phyloP scores from a whole-genome alignment of 2,888 invertebrate species.

The Palloptera scutellata region DNA sequence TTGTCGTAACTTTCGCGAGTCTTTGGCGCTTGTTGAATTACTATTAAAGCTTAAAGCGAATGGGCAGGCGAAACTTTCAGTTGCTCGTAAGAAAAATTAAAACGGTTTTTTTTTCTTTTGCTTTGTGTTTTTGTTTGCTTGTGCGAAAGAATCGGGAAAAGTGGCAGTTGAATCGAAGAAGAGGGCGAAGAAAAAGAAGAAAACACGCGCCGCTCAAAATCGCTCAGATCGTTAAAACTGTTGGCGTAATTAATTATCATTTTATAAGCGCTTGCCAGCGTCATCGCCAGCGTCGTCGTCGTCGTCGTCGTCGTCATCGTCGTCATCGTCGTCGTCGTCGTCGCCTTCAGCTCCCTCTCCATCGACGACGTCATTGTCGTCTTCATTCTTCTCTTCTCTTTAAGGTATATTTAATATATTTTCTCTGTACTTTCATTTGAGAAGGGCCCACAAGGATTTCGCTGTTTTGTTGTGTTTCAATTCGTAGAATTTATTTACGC shows the following conservation, averaged over 20 bases:
- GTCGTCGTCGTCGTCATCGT: conserved; percentile 4
- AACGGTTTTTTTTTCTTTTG: too few species aligned
- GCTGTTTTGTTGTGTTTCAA: too few species aligned
- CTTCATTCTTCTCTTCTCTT: conserved; percentile 2
- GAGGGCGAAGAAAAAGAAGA: too few species aligned
- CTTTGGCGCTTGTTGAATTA: conserved; percentile 6
- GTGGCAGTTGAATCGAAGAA: too few species aligned
- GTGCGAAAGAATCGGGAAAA: too few species aligned
- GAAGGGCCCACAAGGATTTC: not conserved
- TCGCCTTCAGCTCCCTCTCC: not conserved
- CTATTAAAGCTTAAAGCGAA: too few species aligned
- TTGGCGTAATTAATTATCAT: conserved; percentile 33
- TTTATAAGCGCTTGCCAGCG: conserved; percentile 28
- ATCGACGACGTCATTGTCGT: not conserved
- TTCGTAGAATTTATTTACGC: too few species aligned
- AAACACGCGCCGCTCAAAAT: conserved; percentile 11
- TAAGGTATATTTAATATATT: conserved; percentile 15
- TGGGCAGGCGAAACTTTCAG: too few species aligned
- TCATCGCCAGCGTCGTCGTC: conserved; percentile 15
- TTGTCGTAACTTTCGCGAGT: not conserved
- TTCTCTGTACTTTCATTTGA: conserved; percentile 10
- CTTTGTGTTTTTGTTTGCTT: not conserved
- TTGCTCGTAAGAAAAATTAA: too few species aligned
- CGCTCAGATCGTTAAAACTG: conserved; percentile 32
- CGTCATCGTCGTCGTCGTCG: not conserved